These are phyloP conservation scores for Ageneiosus marmoratus DNA, from an alignment of 2,113 vertebrate species.

Conservation along the genomic window DNA sequence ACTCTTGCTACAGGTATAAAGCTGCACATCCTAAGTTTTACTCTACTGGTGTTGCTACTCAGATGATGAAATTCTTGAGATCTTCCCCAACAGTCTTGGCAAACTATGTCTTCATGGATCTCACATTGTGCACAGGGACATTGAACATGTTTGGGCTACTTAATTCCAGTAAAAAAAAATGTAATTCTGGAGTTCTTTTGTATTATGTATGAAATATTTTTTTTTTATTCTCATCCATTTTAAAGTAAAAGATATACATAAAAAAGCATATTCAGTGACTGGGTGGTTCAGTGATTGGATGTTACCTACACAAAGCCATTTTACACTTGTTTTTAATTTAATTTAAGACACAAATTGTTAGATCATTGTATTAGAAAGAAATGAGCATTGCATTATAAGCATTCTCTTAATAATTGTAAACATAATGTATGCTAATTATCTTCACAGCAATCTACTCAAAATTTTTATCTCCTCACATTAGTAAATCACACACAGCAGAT, in stretches of 20 bases:
- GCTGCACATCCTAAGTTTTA: background rate
- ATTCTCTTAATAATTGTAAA: background rate
- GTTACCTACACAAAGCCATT: background rate
- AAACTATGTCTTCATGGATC: background rate
- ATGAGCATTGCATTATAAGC: background rate
- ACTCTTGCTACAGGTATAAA: background rate
- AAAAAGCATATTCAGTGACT: background rate
- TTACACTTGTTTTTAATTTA: background rate
- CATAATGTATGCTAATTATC: conserved; percentile 20
- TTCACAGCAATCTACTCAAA: background rate
- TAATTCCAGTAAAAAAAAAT: background rate
- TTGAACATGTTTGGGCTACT: background rate
- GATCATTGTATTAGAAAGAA: background rate
- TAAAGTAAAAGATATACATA: background rate
- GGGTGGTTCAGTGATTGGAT: too few species aligned
- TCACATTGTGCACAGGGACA: background rate
- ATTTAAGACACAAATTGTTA: background rate
- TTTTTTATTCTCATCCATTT: background rate
- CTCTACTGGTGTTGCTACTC: background rate
- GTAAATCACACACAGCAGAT: conserved; percentile 21
- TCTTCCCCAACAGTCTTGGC: background rate
- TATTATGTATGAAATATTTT: background rate
- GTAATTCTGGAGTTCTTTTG: background rate
- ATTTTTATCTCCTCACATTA: background rate
- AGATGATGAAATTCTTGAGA: too few species aligned